A percentile compares a stretch with the other conserved stretches of the same genome.
phyloP scores from a whole-genome alignment of 2,113 vertebrate genomes.

The Brachionichthys hirsutus region DNA sequence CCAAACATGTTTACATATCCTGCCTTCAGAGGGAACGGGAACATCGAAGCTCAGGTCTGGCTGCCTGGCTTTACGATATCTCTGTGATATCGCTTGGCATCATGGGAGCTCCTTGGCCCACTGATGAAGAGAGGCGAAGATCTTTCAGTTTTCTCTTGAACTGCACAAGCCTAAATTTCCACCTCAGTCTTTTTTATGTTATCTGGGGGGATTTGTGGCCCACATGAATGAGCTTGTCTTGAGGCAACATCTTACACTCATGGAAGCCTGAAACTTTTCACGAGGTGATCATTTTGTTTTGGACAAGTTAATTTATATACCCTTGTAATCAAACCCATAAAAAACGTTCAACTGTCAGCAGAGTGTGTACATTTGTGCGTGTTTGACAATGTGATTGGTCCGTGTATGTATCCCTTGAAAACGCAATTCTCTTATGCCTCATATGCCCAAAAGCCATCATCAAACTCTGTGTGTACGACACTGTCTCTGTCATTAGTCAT shows the following conservation, averaged over 20 bases:
- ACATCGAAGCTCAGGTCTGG: constrained; percentile 47
- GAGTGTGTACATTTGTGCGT: constrained; percentile 35
- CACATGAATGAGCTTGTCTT: constrained; percentile 58
- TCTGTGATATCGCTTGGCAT: constrained; percentile 40
- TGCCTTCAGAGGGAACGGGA: constrained; percentile 40
- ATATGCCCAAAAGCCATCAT: constrained; percentile 65
- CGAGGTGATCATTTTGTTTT: constrained; percentile 43
- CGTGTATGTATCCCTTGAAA: constrained; percentile 18
- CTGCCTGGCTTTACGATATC: constrained; percentile 41
- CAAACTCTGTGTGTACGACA: constrained; percentile 56
- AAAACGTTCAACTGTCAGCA: constrained; percentile 29
- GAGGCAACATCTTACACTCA: constrained; percentile 43
- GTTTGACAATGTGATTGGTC: constrained; percentile 3
- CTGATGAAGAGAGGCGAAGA: constrained; percentile 52
- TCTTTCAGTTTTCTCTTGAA: constrained; percentile 49
- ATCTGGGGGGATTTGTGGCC: constrained; percentile 49
- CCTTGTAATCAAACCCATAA: constrained; percentile 52
- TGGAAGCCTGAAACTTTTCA: constrained; percentile 49
- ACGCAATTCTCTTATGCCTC: constrained; percentile 52
- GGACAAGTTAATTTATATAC: constrained; percentile 58
- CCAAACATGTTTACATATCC: constrained; percentile 71
- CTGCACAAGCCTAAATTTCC: constrained; percentile 18
- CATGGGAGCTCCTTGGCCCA: constrained; percentile 36
- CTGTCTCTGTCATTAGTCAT: constrained; percentile 69
- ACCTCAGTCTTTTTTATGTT: constrained; percentile 42